phyloP scores from a whole-genome alignment of 1,140 invertebrate species.

The Temnothorax curvispinosus region DNA sequence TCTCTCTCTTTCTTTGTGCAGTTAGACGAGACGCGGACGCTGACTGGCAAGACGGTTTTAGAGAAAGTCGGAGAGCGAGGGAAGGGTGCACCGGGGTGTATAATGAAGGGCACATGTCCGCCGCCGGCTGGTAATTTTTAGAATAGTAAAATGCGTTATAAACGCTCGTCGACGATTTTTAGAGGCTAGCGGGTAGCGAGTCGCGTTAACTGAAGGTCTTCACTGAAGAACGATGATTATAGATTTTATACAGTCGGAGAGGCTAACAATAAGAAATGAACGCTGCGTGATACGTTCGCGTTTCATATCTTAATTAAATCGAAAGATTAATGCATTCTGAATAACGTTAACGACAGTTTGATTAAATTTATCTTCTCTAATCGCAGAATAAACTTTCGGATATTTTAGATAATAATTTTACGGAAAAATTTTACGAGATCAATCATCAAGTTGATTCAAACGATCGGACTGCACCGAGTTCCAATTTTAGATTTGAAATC shows the following conservation, averaged over 20 bases:
- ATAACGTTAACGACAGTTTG: neutral
- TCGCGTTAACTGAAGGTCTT: neutral
- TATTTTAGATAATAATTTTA: neutral
- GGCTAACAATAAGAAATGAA: neutral
- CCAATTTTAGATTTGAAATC: neutral
- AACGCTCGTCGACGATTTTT: neutral
- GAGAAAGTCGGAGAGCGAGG: slow-evolving; percentile 36
- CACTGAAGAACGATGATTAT: neutral
- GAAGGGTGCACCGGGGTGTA: slow-evolving; percentile 6
- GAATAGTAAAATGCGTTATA: slow-evolving; percentile 19
- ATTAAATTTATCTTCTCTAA: neutral
- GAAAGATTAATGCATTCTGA: neutral
- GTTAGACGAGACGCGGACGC: slow-evolving; percentile 49
- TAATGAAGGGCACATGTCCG: slow-evolving; percentile 34
- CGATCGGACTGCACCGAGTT: neutral
- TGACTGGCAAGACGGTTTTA: slow-evolving; percentile 50
- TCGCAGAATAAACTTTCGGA: no score
- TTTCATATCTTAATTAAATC: slow-evolving; percentile 26
- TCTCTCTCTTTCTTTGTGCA: slow-evolving; percentile 8
- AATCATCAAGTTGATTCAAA: neutral
- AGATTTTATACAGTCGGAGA: neutral
- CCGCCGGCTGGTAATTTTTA: slow-evolving; percentile 13
- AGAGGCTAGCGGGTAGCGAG: neutral
- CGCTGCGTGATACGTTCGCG: neutral
- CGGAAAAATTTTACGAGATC: neutral